Base-by-base conservation (phyloP, 1,140 invertebrate species). In the Nylanderia fulva region DNA sequence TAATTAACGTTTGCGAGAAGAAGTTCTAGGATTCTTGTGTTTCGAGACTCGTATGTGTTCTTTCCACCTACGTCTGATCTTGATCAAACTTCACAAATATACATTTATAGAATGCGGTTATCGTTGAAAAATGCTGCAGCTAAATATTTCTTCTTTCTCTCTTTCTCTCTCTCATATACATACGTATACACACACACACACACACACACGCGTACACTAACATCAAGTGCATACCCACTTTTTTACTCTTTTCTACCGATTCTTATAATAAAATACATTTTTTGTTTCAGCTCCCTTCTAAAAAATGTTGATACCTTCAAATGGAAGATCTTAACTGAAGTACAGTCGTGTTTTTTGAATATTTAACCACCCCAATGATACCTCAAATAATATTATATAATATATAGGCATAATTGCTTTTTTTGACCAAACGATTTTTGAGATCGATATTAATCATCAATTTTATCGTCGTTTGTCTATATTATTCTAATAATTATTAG, bases 1-100 rank as follows among this genome's bases (percentile, higher is more conserved):
- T 42, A 83, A 92, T 92, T 93, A 92, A 93, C 92, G 91, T 91
- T 76, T n/a, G 91, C 94, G 89, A 92, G 93, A 94, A 93, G 83
- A 85, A 83, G 63, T 90, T 88, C 79, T 84, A 88, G 85, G 85
- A 86, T 61, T 77, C 87, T 89, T 89, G 88, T 89, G 36, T 76
- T 77, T 15, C 29, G 52, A 84, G 87, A 85, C 71, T 82, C 71
- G 82, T 29, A 80, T 86, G 87, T 60, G 36, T 84, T 71, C 85
- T 66, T 60, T 84, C n/a, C n/a, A n/a, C n/a, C 71, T 11, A 8
- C 27, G 5, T 68, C 33, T 64, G n/a, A 76, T 61, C 9, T n/a
- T 11, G 29, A 2, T 2, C 8, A 15, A 45, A 21, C 56, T 24
- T 42, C 27, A 18, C 42, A 63, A 36, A 63, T 77, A 6, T 63